A percentile compares a stretch with the other conserved stretches of the same genome.
Evolutionary conservation across 2,113 vertebrate genomes (phyloP).

Genomic region (Chaenogobius annularis): DNA sequence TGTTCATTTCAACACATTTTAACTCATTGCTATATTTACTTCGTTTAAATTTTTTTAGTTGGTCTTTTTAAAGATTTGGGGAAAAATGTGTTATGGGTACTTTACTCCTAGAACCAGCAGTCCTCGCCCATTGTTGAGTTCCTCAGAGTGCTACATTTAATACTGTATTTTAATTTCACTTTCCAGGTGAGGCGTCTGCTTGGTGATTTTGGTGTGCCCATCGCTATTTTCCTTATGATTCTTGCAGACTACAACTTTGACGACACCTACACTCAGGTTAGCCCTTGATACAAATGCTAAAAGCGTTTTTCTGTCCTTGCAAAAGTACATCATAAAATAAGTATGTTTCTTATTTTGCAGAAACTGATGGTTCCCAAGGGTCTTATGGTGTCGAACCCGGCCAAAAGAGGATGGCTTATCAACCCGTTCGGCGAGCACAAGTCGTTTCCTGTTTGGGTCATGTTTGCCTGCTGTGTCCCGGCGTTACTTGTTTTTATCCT

Average conservation of each 20-base stretch:
- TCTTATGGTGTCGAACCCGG: constrained; percentile 79
- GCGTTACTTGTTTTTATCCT: constrained; percentile 95
- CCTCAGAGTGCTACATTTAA: background rate
- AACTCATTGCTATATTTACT: no score
- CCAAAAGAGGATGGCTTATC: constrained; percentile 86
- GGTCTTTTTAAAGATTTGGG: no score
- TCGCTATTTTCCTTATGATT: constrained; percentile 92
- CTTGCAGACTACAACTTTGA: constrained; percentile 79
- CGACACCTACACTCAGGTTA: constrained; percentile 90
- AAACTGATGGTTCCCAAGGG: constrained; percentile 91
- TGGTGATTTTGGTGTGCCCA: constrained; percentile 96
- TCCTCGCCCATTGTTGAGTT: background rate
- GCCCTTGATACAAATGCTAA: background rate
- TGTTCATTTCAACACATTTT: no score
- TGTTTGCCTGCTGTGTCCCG: constrained; percentile 85
- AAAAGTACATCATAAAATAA: background rate
- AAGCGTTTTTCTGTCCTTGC: background rate
- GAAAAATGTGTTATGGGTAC: no score
- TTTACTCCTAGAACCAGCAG: background rate
- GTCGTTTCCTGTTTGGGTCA: constrained; percentile 87
- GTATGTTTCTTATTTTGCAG: constrained; percentile 63
- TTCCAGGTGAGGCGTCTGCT: constrained; percentile 88
- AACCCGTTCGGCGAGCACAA: constrained; percentile 77
- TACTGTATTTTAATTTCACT: background rate
- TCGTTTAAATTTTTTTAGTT: no score